phyloP scores from a whole-genome alignment of 2,797 vertebrate species.

The Notamacropus eugenii region DNA sequence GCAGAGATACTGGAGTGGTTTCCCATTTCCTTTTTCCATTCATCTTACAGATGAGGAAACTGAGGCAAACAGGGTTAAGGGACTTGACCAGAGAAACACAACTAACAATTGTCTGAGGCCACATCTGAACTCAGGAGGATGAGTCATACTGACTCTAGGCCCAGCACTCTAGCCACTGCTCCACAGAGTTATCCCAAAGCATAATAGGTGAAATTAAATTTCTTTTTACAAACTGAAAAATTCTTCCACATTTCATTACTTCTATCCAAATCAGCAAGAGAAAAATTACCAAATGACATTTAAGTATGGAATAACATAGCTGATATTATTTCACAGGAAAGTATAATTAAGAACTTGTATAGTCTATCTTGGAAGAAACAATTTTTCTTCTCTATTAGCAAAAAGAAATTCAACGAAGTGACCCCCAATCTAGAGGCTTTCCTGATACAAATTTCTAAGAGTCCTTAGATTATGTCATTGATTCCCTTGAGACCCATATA shows the following conservation, averaged over 20 bases:
- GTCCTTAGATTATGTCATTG: slow-evolving; percentile 2
- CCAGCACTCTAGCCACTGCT: not conserved
- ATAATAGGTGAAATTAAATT: not conserved
- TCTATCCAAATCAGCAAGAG: slow-evolving; percentile 27
- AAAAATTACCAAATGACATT: slow-evolving; percentile 28
- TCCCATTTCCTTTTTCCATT: not conserved
- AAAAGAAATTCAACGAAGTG: slow-evolving; percentile 36
- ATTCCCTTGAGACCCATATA: not conserved
- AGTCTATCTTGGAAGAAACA: not conserved
- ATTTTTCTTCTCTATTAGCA: not conserved
- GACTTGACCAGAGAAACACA: not conserved
- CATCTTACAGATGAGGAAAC: not conserved
- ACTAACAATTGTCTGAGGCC: not conserved
- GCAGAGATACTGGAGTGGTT: not conserved
- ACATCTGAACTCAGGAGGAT: not conserved
- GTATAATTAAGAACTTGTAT: not conserved
- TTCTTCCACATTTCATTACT: slow-evolving; percentile 23
- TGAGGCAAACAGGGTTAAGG: not conserved
- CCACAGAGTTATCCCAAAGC: not conserved
- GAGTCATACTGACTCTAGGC: not conserved
- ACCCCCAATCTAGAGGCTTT: slow-evolving; percentile 43
- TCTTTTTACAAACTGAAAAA: slow-evolving; percentile 35
- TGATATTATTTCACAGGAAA: not conserved
- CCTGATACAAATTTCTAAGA: slow-evolving; percentile 42
- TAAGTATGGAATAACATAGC: slow-evolving; percentile 1